Conservation (phyloP, 2,888 invertebrate genomes). For the Trichopoda pennipes region DNA sequence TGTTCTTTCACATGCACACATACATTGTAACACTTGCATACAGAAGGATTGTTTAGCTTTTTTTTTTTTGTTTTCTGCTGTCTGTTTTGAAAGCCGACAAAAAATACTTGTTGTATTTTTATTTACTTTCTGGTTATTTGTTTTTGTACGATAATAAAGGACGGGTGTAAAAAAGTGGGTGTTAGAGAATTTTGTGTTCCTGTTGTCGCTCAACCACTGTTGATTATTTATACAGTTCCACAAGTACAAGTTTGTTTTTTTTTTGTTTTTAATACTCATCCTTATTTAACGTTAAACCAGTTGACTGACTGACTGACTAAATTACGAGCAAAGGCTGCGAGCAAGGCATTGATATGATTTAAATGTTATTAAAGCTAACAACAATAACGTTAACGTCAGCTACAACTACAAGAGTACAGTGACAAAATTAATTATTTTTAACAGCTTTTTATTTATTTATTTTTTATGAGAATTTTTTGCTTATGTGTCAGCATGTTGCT, state of each 20-base stretch:
- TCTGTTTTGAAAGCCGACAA: conserved; percentile 32
- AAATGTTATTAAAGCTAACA: conserved; percentile 40
- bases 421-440: conserved; percentile 67
- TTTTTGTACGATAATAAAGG: conserved; percentile 45
- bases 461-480: background rate
- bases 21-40: conserved; percentile 9
- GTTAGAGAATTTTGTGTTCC: conserved; percentile 47
- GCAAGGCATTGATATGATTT: conserved; percentile 33
- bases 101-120: conserved; percentile 55
- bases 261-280: conserved; percentile 4
- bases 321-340: conserved; percentile 22
- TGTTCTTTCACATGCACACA: conserved; percentile 15
- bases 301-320: conserved; percentile 44
- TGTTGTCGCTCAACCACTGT: conserved; percentile 24
- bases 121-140: conserved; percentile 55
- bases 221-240: conserved; percentile 42
- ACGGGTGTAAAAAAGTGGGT: conserved; percentile 67
- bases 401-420: conserved; percentile 35
- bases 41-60: conserved; percentile 16
- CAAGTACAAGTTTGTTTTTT: background rate
- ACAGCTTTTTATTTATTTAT: conserved; percentile 55
- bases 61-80: background rate
- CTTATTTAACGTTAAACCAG: background rate
- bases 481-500: conserved; percentile 25
- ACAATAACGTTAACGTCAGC: background rate